Evolutionary conservation across 2,113 vertebrate species (phyloP).

Genomic region (Azemiops feae): DNA sequence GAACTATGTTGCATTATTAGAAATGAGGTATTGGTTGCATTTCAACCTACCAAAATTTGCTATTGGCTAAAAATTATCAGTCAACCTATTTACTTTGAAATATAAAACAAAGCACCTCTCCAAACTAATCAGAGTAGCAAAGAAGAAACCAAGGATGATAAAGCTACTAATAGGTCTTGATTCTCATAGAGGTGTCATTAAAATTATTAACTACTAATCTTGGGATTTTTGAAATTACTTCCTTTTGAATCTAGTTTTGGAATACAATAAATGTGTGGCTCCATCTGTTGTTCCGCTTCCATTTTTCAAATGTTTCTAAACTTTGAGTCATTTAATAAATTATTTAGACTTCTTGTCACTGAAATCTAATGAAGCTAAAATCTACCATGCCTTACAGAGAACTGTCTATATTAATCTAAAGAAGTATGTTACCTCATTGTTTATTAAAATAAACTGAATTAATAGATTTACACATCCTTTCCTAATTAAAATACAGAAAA

Average conservation of each 20-base stretch:
- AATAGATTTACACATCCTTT: not conserved
- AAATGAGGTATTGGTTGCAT: slow-evolving; percentile 13
- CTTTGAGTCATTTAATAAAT: not conserved
- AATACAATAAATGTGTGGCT: not conserved
- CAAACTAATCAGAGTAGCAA: not conserved
- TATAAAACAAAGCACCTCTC: not conserved
- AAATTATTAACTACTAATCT: not conserved
- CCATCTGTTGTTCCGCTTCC: not conserved
- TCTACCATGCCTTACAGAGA: not conserved
- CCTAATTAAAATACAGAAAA: not conserved
- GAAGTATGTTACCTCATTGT: not conserved
- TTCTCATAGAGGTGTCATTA: not conserved
- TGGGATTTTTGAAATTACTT: slow-evolving; percentile 1
- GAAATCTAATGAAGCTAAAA: not conserved
- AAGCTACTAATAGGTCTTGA: not conserved
- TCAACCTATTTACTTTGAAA: slow-evolving; percentile 12
- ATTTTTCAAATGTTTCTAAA: not conserved
- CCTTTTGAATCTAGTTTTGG: not conserved
- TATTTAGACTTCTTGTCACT: not conserved
- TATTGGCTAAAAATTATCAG: not conserved
- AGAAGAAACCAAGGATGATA: not conserved
- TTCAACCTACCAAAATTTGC: not conserved
- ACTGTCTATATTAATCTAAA: not conserved
- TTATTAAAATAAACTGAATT: not conserved
- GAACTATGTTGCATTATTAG: not conserved